Base-by-base conservation (phyloP, 1,140 invertebrate species). In the Tribolium madens region DNA sequence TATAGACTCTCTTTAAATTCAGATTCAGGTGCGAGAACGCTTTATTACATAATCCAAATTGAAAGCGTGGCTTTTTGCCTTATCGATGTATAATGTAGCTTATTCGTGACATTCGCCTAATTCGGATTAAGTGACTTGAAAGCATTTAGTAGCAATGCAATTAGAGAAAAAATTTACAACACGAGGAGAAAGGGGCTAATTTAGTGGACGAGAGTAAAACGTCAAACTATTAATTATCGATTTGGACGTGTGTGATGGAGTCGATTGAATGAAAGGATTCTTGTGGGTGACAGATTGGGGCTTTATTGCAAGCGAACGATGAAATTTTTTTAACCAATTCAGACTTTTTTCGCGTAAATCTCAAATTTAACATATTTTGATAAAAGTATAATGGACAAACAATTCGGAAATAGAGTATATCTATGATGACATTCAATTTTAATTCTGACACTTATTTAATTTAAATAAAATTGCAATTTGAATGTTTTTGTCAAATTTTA, bases 21-120 rank as follows among this genome's bases (percentile, higher is more conserved):
- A 26, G 46, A n/a, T 72, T 53, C 70, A 53, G 70, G 42, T 53
- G 70, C 46, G 46, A 50, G 12, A 21, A 26, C 31, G 21, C 70
- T 26, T 46, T 18, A 71, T 71, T 71, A 42, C 53, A 74, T 60
- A 75, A 75, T 75, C 36, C 73, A 75, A 75, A 75, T 75, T 75
- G 73, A 75, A 75, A 75, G 50, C 73, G 73, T 75, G 73, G 50
- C 50, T 60, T 53, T 60, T 47, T 75, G 47, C 72, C 72, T 18
- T 73, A 31, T 33, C 18, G 52, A 60, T 47, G 73, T 60, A 75
- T 75, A 64, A 75, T 13, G 57, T 31, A 31, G 70, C 70, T 72
- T 50, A 50, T 48, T 52, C 50, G 17, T 48, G 70, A 72, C 70
- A 50, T 48, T 60, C 26, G 12, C 12, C 46, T 72, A 47, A 72